Conservation (phyloP, 2,888 invertebrate genomes). For the Drosophila greeni region DNA sequence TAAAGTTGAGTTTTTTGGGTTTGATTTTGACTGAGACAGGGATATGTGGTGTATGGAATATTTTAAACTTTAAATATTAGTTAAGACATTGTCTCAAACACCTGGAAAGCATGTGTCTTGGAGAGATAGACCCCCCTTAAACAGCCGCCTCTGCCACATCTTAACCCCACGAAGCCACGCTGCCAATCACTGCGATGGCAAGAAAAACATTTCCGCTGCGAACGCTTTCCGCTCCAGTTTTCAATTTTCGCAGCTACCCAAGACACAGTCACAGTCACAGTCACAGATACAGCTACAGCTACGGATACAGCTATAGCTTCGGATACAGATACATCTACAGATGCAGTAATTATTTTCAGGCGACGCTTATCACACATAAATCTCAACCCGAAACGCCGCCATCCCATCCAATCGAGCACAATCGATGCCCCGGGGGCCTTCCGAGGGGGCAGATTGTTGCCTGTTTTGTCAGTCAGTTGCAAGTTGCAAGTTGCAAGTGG, state of each 20-base stretch:
- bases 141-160: not conserved
- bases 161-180: conserved; percentile 46
- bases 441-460: conserved; percentile 39
- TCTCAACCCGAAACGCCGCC: conserved; percentile 47
- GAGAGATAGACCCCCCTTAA: not conserved
- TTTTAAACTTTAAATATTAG: not conserved
- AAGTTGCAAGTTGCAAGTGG: conserved; percentile 18
- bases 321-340: conserved; percentile 50
- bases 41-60: not conserved
- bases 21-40: too few relatives aligned
- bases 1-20: conserved; percentile 46
- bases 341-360: conserved; percentile 74
- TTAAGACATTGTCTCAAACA: not conserved
- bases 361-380: conserved; percentile 75
- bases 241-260: conserved; percentile 63
- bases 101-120: too few relatives aligned
- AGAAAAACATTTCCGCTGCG: conserved; percentile 67
- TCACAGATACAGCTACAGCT: conserved; percentile 14
- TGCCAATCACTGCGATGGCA: conserved; percentile 55
- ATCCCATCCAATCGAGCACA: conserved; percentile 43
- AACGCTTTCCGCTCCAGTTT: conserved; percentile 69
- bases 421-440: conserved; percentile 53
- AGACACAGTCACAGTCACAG: conserved; percentile 52
- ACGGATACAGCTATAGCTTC: conserved; percentile 48
- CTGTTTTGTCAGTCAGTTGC: conserved; percentile 65